phyloP scores from a whole-genome alignment of 2,888 invertebrate genomes.

The Euspilapteryx auroguttella region DNA sequence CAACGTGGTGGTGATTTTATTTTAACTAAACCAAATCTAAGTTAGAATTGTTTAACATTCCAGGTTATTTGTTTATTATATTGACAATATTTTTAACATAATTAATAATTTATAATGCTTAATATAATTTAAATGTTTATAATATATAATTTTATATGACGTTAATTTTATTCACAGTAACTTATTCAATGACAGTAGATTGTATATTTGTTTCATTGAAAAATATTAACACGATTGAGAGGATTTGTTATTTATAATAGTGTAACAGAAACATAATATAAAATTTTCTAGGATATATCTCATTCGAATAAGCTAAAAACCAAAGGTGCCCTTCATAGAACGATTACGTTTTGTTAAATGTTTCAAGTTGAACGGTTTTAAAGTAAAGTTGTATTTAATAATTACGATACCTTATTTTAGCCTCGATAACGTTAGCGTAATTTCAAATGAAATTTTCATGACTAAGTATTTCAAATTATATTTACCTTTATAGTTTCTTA shows the following conservation, averaged over 20 bases:
- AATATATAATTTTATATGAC: conserved; percentile 47
- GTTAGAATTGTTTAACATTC: conserved; percentile 12
- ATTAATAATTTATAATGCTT: conserved; percentile 34
- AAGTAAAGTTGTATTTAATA: conserved; percentile 54
- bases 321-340: conserved; percentile 81
- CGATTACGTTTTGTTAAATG: conserved; percentile 60
- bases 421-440: conserved; percentile 53
- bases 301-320: conserved; percentile 76
- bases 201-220: conserved; percentile 29
- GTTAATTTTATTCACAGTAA: conserved; percentile 57
- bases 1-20: conserved; percentile 37
- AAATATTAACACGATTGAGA: conserved; percentile 26
- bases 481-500: conserved; percentile 55
- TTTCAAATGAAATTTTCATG: conserved; percentile 48
- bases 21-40: conserved; percentile 51
- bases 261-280: conserved; percentile 52
- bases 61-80: conserved; percentile 47
- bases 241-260: conserved; percentile 52
- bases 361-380: conserved; percentile 57
- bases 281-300: conserved; percentile 58
- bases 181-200: conserved; percentile 45
- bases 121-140: conserved; percentile 22
- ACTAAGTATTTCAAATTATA: conserved; percentile 59
- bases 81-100: conserved; percentile 24
- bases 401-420: conserved; percentile 49